Base-by-base conservation (phyloP, 2,888 invertebrate species). In the Tridacna gigas region DNA sequence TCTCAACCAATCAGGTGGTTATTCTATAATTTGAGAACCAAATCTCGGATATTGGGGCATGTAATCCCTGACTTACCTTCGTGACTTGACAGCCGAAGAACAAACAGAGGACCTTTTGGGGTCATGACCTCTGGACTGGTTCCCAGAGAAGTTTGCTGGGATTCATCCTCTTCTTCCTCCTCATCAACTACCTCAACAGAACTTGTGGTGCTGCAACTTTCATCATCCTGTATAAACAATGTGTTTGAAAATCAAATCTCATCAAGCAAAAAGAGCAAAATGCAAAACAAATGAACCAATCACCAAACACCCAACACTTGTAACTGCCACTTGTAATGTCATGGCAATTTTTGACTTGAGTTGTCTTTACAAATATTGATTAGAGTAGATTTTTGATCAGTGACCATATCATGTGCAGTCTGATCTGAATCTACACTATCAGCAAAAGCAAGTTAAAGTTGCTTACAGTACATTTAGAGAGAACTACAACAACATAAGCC, bases 161-260 rank as follows among this genome's bases (percentile, higher is more conserved):
- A 45, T 26, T 47, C 45, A 47, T 77, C 71, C 7, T 51, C 71
- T 1, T 73, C 71, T 71, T n/a, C 51, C 45, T 79, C 82, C 18
- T 83, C 83, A 20, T 83, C 79, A 22, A 83, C 79, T 26, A 83
- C 73, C 56, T 83, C 83, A 5, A 83, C 83, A 73, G 83, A 83
- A 74, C 83, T 83, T 13, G 73, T 66, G 9, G 73, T 79, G 56
- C 83, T 83, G 15, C 45, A 25, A 28, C 73, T 69, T 25, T 83
- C 83, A 66, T 83, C 79, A 76, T 83, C 77, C 74, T 82, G 7
- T 37, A 37, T n/a, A 37, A 37, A 37, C 37, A 37, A 37, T 37
- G 37, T 37, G 7, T 37, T 7, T 4, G 37, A n/a, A n/a, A n/a
- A n/a, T n/a, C n/a, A n/a, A n/a, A n/a, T n/a, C n/a, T n/a, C n/a